Base-by-base conservation (phyloP, 2,797 vertebrate genomes). In the Apogon hyalosoma region DNA sequence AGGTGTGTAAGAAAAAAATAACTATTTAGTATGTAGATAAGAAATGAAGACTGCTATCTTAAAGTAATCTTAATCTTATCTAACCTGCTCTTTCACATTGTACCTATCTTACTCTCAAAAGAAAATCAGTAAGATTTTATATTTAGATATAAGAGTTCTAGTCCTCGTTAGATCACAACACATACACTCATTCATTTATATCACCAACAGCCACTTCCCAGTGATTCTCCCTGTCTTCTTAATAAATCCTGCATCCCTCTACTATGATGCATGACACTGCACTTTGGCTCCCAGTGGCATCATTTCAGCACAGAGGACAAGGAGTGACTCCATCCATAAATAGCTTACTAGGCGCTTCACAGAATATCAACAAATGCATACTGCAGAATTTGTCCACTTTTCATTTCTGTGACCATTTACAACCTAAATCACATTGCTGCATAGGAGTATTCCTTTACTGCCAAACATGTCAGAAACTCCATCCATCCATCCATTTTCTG, bases 241-340 rank as follows among this genome's bases (percentile, higher is more conserved):
- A 43, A 19, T 56, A 49, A 62, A 68, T 40, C 41, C 33, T 70
- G 56, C 50, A 49, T 50, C 31, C 12, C 33, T 73, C 57, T 3
- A 15, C 51, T 59, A 41, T 54, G n/a, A 51, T 71, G 63, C 43
- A 66, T 78, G 57, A 68, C 74, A 75, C 39, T 74, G 75, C 77
- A 72, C 50, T 69, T 62, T 66, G 39, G 59, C 45, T 71, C 57
- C 4, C 47, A 33, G 38, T 62, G 41, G 72, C 66, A 40, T 66
- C 63, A 69, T 48, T 73, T 80, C 36, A 77, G 40, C 62, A 65
- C 15, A 63, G 45, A 70, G 62, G 60, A 69, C 61, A 73, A 63
- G 48, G n/a, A 76, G 56, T n/a, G 63, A 76, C 58, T 52, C 58
- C 36, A 39, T 58, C 75, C 60, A 68, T 63, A 85, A 82, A 83